Evolutionary conservation across 2,113 vertebrate species (phyloP), one percentile per base, ranked within the genome.

Genomic region (Antechinus stuartii): DNA sequence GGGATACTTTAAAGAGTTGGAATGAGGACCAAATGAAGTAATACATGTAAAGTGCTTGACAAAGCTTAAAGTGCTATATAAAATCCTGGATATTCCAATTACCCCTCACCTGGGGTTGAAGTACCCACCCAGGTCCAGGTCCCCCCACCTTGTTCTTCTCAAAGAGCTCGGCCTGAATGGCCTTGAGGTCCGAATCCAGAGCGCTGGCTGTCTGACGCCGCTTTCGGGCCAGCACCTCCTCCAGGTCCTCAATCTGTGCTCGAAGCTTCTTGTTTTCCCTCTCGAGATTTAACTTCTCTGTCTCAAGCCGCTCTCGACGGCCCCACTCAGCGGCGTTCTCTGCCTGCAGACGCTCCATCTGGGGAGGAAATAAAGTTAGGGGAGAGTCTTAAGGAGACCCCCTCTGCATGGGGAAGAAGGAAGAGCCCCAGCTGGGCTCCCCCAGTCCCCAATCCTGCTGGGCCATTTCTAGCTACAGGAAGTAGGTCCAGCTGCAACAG

Each of bases 291-390:
- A 99, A 99, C 96, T 99, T 99, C 97, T 99, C 99, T 0, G 99
- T 99, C 98, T 99, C 99, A 96, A 99, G 98, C 4, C 99, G 99
- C 98, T 99, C 99, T 8, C 99, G 98, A 57, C 99, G 99, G 54
- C 99, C 99, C 99, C 99, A 99, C 97, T 99, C 99, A 0, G 99
- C 99, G 0, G 99, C 99, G 0, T 99, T 99, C 98, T 99, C 99
- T 0, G 99, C 99, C 98, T 99, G 99, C 95, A 99, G 98, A 93
- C 99, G 97, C 98, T 99, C 99, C 99, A 99, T 99, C 99, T 99
- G 98, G 19, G 56, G 27, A 52, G 22, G 2, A 49, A 49, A 47
- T 42, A 10, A 22, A 10, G 54, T 19, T 68, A 52, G 54, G 57
- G 61, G 0, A 90, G 35, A 89, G 53, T 91, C 47, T 49, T 47